phyloP scores from a whole-genome alignment of 53 echinoderm and acorn worm species.

The Echinometra lucunter region DNA sequence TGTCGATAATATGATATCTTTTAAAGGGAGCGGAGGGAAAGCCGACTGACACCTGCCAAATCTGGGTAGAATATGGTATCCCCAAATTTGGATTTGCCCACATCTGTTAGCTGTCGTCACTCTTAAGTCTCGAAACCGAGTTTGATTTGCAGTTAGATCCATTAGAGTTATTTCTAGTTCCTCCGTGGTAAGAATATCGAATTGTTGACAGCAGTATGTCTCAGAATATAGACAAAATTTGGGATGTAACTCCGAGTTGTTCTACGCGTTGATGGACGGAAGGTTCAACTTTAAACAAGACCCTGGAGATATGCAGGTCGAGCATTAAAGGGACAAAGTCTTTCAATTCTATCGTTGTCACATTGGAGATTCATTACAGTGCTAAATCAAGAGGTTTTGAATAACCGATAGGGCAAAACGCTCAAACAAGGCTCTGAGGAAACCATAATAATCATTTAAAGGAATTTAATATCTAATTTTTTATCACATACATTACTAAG shows the following conservation, averaged over 20 bases:
- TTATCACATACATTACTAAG: too few relatives aligned
- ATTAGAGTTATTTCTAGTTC: constrained; percentile 22
- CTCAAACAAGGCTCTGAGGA: too few relatives aligned
- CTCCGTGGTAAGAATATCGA: constrained; percentile 9
- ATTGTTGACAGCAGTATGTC: constrained; percentile 11
- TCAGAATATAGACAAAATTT: constrained; percentile 8
- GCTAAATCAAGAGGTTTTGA: too few relatives aligned
- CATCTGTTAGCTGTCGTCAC: constrained; percentile 26
- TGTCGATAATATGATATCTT: neutral
- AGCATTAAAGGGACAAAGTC: neutral
- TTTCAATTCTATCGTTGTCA: too few relatives aligned
- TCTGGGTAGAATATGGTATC: neutral
- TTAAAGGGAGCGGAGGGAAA: neutral
- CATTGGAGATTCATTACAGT: too few relatives aligned
- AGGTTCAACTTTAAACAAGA: constrained; percentile 1
- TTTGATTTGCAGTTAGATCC: constrained; percentile 22
- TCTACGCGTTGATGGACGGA: neutral
- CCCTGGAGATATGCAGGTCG: neutral
- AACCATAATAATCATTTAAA: too few relatives aligned
- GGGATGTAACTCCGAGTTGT: neutral
- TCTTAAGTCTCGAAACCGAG: constrained; percentile 6
- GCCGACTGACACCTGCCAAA: neutral
- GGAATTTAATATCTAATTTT: too few relatives aligned
- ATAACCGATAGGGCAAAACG: neutral
- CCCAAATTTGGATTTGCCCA: neutral